Evolutionary conservation across 2,888 invertebrate genomes (phyloP).

Genomic region (Mylabris sibirica): DNA sequence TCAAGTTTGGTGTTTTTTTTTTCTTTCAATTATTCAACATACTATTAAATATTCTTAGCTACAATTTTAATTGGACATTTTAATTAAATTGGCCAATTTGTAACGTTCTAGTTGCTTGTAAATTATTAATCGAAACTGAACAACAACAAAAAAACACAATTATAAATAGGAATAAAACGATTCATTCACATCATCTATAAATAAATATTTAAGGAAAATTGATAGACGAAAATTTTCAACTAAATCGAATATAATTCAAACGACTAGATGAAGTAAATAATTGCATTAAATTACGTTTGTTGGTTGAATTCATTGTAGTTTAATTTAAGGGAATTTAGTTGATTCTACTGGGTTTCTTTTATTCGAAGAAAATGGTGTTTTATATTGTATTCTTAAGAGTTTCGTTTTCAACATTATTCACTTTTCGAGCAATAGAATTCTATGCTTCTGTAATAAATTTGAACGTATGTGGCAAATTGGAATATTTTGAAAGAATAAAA

Average conservation of each 20-base stretch:
- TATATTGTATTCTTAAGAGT: not conserved
- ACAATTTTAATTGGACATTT: not conserved
- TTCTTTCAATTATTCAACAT: not conserved
- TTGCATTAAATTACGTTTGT: not conserved
- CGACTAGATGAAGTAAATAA: not conserved
- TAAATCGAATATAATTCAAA: not conserved
- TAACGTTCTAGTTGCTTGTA: not conserved
- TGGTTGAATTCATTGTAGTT: not conserved
- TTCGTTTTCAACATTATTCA: not conserved
- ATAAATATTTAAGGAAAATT: not conserved
- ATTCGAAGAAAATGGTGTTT: not conserved
- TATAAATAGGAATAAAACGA: too few species aligned
- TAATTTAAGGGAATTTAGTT: not conserved
- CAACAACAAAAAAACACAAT: not conserved
- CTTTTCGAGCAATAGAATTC: not conserved
- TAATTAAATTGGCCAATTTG: not conserved
- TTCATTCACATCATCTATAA: too few species aligned
- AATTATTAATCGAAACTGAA: not conserved
- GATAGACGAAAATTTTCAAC: not conserved
- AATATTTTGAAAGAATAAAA: too few species aligned
- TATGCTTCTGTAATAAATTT: not conserved
- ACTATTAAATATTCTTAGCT: not conserved
- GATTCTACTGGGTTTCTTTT: not conserved
- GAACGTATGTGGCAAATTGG: too few species aligned
- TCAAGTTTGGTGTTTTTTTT: not conserved